A percentile compares a stretch with the other conserved stretches of the same genome.
Conservation (phyloP, 2,888 invertebrate genomes). For the Operophtera brumata region DNA sequence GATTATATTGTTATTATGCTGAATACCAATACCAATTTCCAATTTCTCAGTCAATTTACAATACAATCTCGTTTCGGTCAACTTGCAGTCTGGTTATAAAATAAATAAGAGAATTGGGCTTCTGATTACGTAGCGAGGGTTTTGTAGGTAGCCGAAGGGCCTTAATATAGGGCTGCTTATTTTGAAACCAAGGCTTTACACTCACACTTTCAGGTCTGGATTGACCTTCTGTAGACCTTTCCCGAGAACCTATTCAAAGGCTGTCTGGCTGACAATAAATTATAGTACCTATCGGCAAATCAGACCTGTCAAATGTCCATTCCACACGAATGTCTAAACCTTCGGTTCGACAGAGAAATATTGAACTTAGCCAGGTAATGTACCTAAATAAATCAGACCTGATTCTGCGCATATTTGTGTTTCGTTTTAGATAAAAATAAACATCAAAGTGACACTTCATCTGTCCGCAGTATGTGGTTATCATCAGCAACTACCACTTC, state of each 20-base stretch:
- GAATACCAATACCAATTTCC: too few species aligned
- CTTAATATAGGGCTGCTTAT: too few species aligned
- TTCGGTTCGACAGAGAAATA: conserved; percentile 32
- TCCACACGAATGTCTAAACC: conserved; percentile 34
- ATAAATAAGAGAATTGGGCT: too few species aligned
- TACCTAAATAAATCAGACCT: conserved; percentile 19
- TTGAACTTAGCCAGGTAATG: conserved; percentile 26
- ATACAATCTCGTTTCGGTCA: too few species aligned
- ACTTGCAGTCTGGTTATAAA: too few species aligned
- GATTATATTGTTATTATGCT: too few species aligned
- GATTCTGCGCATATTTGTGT: neutral
- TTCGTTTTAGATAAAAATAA: neutral
- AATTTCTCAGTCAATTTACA: too few species aligned
- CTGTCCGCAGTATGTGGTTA: too few species aligned
- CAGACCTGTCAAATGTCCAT: conserved; percentile 35
- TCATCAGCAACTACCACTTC: too few species aligned
- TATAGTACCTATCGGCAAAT: conserved; percentile 26
- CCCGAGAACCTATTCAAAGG: conserved; percentile 16
- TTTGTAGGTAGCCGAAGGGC: too few species aligned
- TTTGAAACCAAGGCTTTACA: neutral
- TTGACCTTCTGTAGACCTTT: conserved; percentile 20
- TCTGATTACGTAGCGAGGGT: too few species aligned
- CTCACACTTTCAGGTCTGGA: conserved; percentile 5
- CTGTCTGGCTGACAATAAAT: conserved; percentile 20
- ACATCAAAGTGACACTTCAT: too few species aligned